These are phyloP conservation scores for Acrossocheilus wenchowensis DNA, from an alignment of 2,797 vertebrate genomes.

Conservation along the genomic window DNA sequence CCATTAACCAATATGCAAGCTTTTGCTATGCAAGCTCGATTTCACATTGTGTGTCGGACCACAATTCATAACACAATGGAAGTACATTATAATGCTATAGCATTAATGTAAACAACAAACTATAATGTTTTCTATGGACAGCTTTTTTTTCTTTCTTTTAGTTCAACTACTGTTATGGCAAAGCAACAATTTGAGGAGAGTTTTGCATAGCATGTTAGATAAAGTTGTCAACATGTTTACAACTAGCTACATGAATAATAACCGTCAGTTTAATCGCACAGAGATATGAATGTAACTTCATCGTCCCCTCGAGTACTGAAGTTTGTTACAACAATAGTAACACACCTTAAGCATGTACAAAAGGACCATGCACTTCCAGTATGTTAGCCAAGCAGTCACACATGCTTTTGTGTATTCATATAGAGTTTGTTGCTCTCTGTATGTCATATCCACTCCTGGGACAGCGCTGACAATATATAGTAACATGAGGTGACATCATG, in stretches of 20 bases:
- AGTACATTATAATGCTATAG: not conserved
- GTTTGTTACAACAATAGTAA: not conserved
- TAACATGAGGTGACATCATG: not conserved
- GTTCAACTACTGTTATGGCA: not conserved
- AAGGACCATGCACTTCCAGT: conserved; percentile 1
- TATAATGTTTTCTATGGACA: not conserved
- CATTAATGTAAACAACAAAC: not conserved
- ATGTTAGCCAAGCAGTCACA: not conserved
- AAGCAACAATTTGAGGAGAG: not conserved
- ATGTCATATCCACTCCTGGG: conserved; percentile 1
- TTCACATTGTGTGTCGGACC: not conserved
- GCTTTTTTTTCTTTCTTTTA: not conserved
- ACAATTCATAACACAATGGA: not conserved
- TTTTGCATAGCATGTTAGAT: not conserved
- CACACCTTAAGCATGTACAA: not conserved
- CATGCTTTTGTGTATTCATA: not conserved
- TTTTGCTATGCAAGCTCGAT: not conserved
- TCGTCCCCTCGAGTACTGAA: not conserved
- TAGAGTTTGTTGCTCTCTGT: not conserved
- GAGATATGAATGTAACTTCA: not conserved
- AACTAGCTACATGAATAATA: not conserved
- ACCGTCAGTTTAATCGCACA: not conserved
- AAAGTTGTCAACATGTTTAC: not conserved
- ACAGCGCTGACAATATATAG: conserved; percentile 2
- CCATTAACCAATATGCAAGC: not conserved